phyloP scores from a whole-genome alignment of 1,140 invertebrate genomes.

The Apis dorsata region DNA sequence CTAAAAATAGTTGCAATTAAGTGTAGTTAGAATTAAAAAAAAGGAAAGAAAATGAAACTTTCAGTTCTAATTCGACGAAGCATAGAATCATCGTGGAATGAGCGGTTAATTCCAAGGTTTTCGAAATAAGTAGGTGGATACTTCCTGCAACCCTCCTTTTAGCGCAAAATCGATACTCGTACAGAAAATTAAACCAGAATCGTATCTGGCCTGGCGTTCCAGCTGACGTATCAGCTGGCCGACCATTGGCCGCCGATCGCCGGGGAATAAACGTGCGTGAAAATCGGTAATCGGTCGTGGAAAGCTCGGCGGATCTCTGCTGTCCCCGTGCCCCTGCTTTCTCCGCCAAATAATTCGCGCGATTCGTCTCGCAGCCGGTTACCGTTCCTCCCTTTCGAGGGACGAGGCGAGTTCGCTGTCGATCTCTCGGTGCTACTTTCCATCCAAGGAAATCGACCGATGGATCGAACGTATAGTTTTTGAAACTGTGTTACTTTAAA shows the following conservation, averaged over 20 bases:
- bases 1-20: neutral
- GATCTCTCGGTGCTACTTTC: conserved; percentile 14
- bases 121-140: neutral
- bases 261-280: conserved; percentile 57
- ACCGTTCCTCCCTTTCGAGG: neutral
- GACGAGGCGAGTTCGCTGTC: neutral
- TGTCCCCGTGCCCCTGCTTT: conserved; percentile 46
- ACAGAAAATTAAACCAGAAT: neutral
- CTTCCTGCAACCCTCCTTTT: neutral
- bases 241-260: conserved; percentile 35
- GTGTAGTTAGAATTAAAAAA: no score
- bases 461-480: no score
- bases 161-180: neutral
- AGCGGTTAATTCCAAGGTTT: neutral
- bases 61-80: no score
- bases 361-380: conserved; percentile 24
- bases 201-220: neutral
- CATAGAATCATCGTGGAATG: no score
- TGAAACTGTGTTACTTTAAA: no score
- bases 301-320: conserved; percentile 21
- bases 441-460: conserved; percentile 42
- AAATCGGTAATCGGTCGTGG: conserved; percentile 55
- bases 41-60: no score
- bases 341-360: conserved; percentile 42
- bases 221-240: conserved; percentile 42